Percentiles rank a stretch among this genome's conserved stretches.
Evolutionary conservation across 2,113 vertebrate species (phyloP).

Genomic region (Theristicus caerulescens): DNA sequence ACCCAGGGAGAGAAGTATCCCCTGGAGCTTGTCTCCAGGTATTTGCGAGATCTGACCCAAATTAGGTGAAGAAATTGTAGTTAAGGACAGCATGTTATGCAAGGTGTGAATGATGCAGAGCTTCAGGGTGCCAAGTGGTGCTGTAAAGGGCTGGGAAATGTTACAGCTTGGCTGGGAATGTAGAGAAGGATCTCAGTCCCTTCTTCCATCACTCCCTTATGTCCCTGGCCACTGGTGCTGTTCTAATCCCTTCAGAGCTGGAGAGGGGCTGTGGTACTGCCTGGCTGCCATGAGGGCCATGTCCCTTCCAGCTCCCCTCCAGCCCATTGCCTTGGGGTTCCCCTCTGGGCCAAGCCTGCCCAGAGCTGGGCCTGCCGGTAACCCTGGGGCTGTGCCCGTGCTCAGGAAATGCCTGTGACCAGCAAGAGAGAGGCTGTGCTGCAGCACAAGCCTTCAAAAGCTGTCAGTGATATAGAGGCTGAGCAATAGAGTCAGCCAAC

Average conservation of each 20-base stretch:
- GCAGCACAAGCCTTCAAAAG: background rate
- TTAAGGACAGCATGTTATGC: background rate
- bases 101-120: background rate
- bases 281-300: fast-evolving
- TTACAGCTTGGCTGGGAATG: background rate
- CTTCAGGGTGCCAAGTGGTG: background rate
- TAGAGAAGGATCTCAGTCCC: background rate
- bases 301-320: background rate
- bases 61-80: background rate
- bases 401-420: background rate
- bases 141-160: background rate
- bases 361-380: background rate
- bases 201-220: background rate
- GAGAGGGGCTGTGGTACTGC: background rate
- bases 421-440: background rate
- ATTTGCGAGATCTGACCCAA: background rate
- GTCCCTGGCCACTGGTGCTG: background rate
- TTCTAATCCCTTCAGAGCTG: background rate
- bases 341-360: background rate
- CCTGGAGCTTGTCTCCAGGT: background rate
- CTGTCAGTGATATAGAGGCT: background rate
- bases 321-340: background rate
- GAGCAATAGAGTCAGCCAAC: background rate
- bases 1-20: background rate
- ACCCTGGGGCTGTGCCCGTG: background rate